Evolutionary conservation across 2,113 vertebrate genomes (phyloP).

Genomic region (Ceyx margarethae): DNA sequence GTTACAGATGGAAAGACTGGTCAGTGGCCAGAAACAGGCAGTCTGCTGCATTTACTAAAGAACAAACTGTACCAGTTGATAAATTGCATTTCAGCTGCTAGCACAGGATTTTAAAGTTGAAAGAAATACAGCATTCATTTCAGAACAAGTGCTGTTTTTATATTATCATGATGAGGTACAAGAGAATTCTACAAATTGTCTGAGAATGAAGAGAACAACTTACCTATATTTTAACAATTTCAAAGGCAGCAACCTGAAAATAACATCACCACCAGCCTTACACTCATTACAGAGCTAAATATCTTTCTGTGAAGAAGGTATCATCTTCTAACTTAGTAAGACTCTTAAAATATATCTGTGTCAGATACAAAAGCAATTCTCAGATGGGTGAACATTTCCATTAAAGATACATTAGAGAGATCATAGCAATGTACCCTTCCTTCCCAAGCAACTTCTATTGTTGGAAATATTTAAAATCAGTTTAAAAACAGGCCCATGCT

Average conservation of each 20-base stretch:
- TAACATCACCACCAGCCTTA: not conserved
- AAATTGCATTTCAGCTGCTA: not conserved
- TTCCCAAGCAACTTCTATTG: not conserved
- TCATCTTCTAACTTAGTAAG: not conserved
- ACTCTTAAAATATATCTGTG: not conserved
- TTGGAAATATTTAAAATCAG: not conserved
- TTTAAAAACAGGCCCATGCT: not conserved
- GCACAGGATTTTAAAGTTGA: not conserved
- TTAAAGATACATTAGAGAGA: not conserved
- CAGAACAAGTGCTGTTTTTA: not conserved
- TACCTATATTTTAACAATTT: not conserved
- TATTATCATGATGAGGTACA: not conserved
- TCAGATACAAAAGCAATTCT: not conserved
- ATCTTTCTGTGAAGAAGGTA: not conserved
- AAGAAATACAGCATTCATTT: not conserved
- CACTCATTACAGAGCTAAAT: not conserved
- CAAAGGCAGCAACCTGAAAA: not conserved
- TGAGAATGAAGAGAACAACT: not conserved
- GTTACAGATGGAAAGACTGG: constrained; percentile 8
- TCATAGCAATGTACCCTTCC: not conserved
- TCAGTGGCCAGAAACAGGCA: constrained; percentile 10
- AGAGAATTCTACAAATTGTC: no score
- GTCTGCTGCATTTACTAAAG: not conserved
- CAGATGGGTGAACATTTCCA: not conserved
- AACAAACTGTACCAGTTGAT: constrained; percentile 28